Base-by-base conservation (phyloP, 2,888 invertebrate species). In the Lamellibrachia satsuma region DNA sequence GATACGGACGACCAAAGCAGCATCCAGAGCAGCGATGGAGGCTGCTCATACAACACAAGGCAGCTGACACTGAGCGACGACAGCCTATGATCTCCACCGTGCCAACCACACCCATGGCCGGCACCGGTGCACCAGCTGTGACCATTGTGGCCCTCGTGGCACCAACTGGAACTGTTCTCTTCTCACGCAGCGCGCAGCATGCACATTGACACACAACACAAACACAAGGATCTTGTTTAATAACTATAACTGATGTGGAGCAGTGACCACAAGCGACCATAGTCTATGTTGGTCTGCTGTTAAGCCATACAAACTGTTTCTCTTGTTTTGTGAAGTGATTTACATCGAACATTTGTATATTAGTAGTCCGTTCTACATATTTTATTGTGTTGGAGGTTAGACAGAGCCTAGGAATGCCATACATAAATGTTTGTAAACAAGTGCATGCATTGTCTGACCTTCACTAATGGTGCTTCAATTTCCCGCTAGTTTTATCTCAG, bases 1-100 rank as follows among this genome's bases (percentile, higher is more conserved):
- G 91, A 91, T 55, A 52, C 91, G 39, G 91, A 91, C 91, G 91
- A 91, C 91, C 55, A 52, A 52, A 55, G 52, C 91, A 91, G 91
- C 91, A 91, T 91, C 52, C 52, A 39, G 27, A 91, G 91, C 55
- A 91, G 91, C 55, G 91, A 91, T 52, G 39, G 52, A 15, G 91
- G 91, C 52, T 91, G 91, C 55, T 75, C 75, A 15, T 75, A 22
- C 75, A 75, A 75, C 22, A 75, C 75, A 75, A 75, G 75, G 75
- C 75, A 75, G 75, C 75, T 75, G 75, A 75, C 75, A 22, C 75
- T 75, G 22, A 75, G 75, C 22, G 75, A 75, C 22, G 75, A 75
- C 75, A 75, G 75, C 75, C 75, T 75, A 75, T 75, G 75, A 75
- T 75, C 75, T 75, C 75, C 75, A 75, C 75, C 3, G 75, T 75